Evolutionary conservation across 1,140 invertebrate genomes (phyloP).

Genomic region (Monochamus saltuarius): DNA sequence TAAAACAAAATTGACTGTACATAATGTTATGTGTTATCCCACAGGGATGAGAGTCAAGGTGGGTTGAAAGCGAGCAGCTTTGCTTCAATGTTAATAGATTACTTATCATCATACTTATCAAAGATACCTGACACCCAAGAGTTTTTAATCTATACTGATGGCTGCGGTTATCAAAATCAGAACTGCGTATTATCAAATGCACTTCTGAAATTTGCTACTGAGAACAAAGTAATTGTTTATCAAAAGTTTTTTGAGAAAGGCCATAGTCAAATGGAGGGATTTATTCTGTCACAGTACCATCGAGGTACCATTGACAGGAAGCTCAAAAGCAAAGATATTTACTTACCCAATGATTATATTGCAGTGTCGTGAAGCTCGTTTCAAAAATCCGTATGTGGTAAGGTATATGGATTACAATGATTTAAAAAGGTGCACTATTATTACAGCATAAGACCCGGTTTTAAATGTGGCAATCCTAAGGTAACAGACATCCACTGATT

Average conservation of each 20-base stretch:
- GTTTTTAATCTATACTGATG: too few species aligned
- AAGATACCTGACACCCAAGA: too few species aligned
- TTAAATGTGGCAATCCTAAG: background rate
- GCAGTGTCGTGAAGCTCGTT: background rate
- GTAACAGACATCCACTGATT: background rate
- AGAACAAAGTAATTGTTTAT: constrained; percentile 1
- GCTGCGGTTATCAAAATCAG: too few species aligned
- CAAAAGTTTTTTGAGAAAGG: constrained; percentile 5
- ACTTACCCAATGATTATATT: background rate
- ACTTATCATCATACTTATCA: too few species aligned
- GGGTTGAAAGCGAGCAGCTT: too few species aligned
- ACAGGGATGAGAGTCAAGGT: too few species aligned
- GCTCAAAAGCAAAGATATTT: too few species aligned
- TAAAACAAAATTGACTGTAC: too few species aligned
- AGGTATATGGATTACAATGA: constrained; percentile 1
- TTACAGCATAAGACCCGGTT: background rate
- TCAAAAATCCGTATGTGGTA: background rate
- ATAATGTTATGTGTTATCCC: too few species aligned
- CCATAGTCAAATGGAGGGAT: constrained; percentile 1
- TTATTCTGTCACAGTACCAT: too few species aligned
- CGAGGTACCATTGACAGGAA: too few species aligned
- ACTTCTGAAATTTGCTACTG: constrained; percentile 1
- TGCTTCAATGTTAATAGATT: too few species aligned
- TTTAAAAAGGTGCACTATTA: background rate
- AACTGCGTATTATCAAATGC: constrained; percentile 2